Conservation (phyloP, 2,113 vertebrate genomes). For the Motacilla tschutschensis region DNA sequence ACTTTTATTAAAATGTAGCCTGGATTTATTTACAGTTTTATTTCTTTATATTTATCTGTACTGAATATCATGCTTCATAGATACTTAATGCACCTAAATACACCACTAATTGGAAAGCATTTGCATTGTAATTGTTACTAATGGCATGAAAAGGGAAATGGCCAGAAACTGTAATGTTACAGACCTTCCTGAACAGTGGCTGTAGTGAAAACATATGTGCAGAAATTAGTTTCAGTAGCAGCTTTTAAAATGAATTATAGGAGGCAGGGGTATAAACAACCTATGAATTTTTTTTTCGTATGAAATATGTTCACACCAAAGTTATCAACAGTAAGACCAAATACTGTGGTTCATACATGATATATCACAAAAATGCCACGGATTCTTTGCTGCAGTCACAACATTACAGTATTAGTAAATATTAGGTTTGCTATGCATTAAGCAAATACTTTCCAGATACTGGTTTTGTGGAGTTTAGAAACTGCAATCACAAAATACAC, state of each 20-base stretch:
- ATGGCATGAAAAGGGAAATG: not conserved
- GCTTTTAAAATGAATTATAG: not conserved
- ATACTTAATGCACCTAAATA: not conserved
- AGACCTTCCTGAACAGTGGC: not conserved
- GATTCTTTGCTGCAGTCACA: not conserved
- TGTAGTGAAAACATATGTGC: not conserved
- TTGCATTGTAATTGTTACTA: not conserved
- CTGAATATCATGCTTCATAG: not conserved
- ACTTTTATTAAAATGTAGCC: not conserved
- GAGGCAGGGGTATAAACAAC: not conserved
- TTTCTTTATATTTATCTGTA: not conserved
- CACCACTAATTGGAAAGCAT: not conserved
- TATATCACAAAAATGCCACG: not conserved
- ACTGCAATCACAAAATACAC: not conserved
- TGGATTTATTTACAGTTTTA: not conserved
- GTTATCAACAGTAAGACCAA: not conserved
- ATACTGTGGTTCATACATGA: fast-evolving
- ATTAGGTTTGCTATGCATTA: not conserved
- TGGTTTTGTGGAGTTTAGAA: not conserved
- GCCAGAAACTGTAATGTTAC: not conserved
- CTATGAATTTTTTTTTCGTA: not conserved
- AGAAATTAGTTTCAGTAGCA: not conserved
- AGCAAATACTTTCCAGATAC: not conserved
- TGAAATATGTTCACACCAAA: not conserved
- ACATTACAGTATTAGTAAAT: not conserved